Conservation (phyloP, 2,113 vertebrate species). For the Leiothrix lutea region DNA sequence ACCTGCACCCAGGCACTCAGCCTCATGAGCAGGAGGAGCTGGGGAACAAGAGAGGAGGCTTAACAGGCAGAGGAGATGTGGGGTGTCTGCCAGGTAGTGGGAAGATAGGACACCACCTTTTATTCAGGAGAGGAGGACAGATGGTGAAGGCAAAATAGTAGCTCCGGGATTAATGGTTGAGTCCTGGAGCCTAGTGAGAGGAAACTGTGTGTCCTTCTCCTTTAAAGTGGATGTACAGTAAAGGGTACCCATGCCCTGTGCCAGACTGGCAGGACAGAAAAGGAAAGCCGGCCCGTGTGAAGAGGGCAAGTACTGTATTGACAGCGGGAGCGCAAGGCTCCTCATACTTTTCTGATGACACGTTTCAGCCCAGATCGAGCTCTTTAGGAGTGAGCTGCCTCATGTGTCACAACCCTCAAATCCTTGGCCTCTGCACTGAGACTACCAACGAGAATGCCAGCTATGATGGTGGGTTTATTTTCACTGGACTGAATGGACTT, state of each 20-base stretch:
- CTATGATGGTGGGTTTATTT: conserved; percentile 66
- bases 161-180: background rate
- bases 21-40: background rate
- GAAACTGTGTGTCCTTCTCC: background rate
- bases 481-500: conserved; percentile 68
- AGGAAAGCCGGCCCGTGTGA: background rate
- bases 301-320: conserved; percentile 59
- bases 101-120: background rate
- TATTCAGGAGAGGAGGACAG: background rate
- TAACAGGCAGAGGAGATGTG: background rate
- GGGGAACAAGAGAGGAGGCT: background rate
- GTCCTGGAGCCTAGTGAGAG: background rate
- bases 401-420: conserved; percentile 62
- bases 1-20: background rate
- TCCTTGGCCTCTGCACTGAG: conserved; percentile 61
- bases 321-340: conserved; percentile 37
- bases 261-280: conserved; percentile 54
- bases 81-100: background rate
- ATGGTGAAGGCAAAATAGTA: background rate
- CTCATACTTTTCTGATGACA: conserved; percentile 69
- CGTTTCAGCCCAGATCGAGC: conserved; percentile 42
- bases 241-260: background rate
- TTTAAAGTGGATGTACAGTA: conserved; percentile 53
- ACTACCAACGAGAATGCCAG: conserved; percentile 62
- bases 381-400: conserved; percentile 65